A percentile compares a stretch with the other conserved stretches of the same genome.
These are phyloP conservation scores for Tachina grossa DNA, from an alignment of 2,888 invertebrate genomes.

Conservation along the genomic window DNA sequence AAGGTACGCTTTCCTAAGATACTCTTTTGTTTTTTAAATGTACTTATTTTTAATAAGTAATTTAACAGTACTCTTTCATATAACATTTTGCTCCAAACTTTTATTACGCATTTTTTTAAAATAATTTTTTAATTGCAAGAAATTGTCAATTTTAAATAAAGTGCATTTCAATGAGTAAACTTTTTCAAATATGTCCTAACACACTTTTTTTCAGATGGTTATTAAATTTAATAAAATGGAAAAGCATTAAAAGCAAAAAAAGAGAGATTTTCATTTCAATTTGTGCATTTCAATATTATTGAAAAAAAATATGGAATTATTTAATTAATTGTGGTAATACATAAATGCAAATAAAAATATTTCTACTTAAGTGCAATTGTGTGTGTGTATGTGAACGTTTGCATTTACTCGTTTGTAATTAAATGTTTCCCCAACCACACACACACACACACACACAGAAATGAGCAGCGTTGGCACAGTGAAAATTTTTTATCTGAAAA, in stretches of 20 bases:
- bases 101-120: no score
- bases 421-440: conserved; percentile 44
- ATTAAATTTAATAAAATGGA: neutral
- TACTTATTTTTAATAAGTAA: no score
- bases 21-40: no score
- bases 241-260: neutral
- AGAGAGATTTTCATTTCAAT: neutral
- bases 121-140: no score
- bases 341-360: conserved; percentile 8
- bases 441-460: conserved; percentile 26
- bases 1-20: no score
- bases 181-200: no score
- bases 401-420: conserved; percentile 24
- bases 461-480: neutral
- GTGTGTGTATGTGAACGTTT: neutral
- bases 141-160: no score
- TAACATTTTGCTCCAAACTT: no score
- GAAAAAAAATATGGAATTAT: conserved; percentile 37
- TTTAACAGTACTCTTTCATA: no score
- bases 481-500: neutral
- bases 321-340: conserved; percentile 57
- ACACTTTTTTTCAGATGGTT: no score
- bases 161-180: no score
- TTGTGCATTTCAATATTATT: conserved; percentile 23
- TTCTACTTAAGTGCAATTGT: neutral